phyloP scores from a whole-genome alignment of 2,888 invertebrate genomes.

The Ptychoptera contaminata region DNA sequence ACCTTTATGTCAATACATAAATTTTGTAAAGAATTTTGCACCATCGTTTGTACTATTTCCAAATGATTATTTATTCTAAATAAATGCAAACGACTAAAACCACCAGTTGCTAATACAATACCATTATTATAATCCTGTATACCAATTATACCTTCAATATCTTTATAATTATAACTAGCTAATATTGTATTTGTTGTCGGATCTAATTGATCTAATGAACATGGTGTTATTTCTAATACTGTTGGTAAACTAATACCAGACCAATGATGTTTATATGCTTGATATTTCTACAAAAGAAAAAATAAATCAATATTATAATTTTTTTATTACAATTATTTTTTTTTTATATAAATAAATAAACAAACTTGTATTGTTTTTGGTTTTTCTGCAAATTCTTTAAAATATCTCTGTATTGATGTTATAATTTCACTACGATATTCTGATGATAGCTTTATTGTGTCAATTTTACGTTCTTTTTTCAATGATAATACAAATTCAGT shows the following conservation, averaged over 20 bases:
- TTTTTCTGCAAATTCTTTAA: constrained; percentile 65
- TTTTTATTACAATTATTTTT: neutral
- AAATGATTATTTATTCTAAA: constrained; percentile 77
- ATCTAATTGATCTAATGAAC: constrained; percentile 83
- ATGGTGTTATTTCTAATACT: constrained; percentile 80
- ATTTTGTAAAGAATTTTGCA: constrained; percentile 65
- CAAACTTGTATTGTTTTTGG: constrained; percentile 48
- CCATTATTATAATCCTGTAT: constrained; percentile 85
- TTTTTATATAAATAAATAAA: neutral
- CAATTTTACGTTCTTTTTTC: constrained; percentile 79
- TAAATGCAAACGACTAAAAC: constrained; percentile 79
- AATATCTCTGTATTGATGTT: constrained; percentile 74
- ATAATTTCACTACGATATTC: constrained; percentile 87
- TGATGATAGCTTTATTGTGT: constrained; percentile 91
- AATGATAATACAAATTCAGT: constrained; percentile 67
- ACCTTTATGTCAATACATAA: constrained; percentile 74
- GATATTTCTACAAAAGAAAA: constrained; percentile 47
- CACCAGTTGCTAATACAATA: constrained; percentile 80
- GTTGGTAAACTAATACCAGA: constrained; percentile 80
- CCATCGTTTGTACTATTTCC: constrained; percentile 72
- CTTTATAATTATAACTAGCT: constrained; percentile 72
- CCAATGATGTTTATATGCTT: constrained; percentile 94
- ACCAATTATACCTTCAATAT: constrained; percentile 65
- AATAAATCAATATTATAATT: constrained; percentile 2
- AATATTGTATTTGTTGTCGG: constrained; percentile 67